Base-by-base conservation (phyloP, 2,888 invertebrate genomes). In the Stenoptilia bipunctidactyla region DNA sequence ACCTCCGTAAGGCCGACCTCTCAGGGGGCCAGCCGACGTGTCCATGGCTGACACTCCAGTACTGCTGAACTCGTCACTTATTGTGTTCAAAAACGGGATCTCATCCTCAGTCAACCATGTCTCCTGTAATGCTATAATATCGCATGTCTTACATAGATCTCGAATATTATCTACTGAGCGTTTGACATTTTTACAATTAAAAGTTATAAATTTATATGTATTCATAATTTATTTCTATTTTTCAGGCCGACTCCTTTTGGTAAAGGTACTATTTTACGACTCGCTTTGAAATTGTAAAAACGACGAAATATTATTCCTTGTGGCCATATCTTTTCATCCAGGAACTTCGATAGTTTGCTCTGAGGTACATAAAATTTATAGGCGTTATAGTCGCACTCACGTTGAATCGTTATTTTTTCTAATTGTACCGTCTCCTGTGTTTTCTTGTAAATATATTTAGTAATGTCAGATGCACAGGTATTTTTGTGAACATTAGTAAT, bases 31-130 rank as follows among this genome's bases (percentile, higher is more conserved):
- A 6, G 27, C 9, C 9, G 9, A 27, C 27, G 9, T 6, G 9
- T 27, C 27, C 27, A 27, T n/a, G n/a, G n/a, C n/a, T n/a, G n/a
- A n/a, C n/a, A 30, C 30, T n/a, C 30, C 30, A 30, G 30, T 30
- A 30, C 30, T 30, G 30, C 30, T 12, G 30, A 30, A 30, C n/a
- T 30, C 30, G 12, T 12, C 30, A 30, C 30, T 8, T 30, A 30
- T 30, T 30, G 30, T 30, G 30, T 30, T 12, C 12, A 12, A n/a
- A 30, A 30, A 10, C 30, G 30, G 34, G 34, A 34, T 34, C 13
- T 34, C 13, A 13, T 34, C 34, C 14, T 8, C 8, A 13, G 34
- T 34, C 34, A 34, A 9, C 34, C 34, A 34, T 5, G 34, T 34
- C 13, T 34, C 34, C 13, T 34, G 34, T 13, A 34, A 34, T 8